These are phyloP conservation scores for Bursaphelenchus okinawaensis DNA, from an alignment of 2,888 invertebrate species.

Conservation along the genomic window DNA sequence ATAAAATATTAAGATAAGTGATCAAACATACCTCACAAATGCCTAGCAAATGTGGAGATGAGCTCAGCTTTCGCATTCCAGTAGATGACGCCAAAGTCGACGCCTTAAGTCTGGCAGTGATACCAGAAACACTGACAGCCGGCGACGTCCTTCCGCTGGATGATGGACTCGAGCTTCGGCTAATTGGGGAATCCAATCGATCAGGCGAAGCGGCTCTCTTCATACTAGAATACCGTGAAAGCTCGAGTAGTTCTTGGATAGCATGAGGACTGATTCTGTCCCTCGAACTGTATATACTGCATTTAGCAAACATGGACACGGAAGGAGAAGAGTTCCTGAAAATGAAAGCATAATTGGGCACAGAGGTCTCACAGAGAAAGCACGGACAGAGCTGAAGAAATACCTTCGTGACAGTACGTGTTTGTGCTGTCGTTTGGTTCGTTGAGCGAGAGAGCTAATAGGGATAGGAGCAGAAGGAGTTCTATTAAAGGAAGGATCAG, in stretches of 20 bases:
- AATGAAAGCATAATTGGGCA: slow-evolving; percentile 2
- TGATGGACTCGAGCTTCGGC: slow-evolving; percentile 48
- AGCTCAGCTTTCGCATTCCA: slow-evolving; percentile 56
- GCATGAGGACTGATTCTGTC: slow-evolving; percentile 55
- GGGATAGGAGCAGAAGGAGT: slow-evolving; percentile 21
- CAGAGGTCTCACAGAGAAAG: not conserved
- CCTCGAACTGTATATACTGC: slow-evolving; percentile 30
- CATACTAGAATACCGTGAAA: slow-evolving; percentile 39
- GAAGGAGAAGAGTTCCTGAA: slow-evolving; percentile 57
- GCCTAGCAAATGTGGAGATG: slow-evolving; percentile 54
- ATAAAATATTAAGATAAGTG: not conserved
- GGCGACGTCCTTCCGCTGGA: slow-evolving; percentile 30
- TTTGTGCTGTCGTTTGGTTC: not conserved
- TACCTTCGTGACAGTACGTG: not conserved
- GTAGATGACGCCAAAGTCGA: slow-evolving; percentile 28
- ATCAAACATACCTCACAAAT: slow-evolving; percentile 41
- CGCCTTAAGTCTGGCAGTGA: slow-evolving; percentile 41
- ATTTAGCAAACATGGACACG: slow-evolving; percentile 51
- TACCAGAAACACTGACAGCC: slow-evolving; percentile 18
- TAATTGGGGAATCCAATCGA: slow-evolving; percentile 40
- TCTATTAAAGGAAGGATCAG: not conserved
- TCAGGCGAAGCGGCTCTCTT: slow-evolving; percentile 53
- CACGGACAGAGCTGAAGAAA: not conserved
- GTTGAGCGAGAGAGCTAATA: slow-evolving; percentile 2
- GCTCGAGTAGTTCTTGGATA: slow-evolving; percentile 54